Base-by-base conservation (phyloP, 2,888 invertebrate species). In the Arctia plantaginis region DNA sequence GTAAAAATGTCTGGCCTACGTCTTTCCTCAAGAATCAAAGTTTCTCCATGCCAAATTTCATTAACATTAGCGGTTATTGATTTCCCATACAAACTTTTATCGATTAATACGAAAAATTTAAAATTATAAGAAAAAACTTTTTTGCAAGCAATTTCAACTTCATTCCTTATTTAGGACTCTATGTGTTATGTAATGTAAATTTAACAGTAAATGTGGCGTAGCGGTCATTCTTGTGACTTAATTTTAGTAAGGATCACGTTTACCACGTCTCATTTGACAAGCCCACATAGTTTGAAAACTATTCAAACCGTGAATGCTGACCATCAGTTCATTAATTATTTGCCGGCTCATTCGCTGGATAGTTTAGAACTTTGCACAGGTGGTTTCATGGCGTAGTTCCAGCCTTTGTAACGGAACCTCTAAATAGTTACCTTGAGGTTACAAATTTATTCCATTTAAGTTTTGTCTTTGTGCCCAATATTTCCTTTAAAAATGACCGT, bases 401-500 rank as follows among this genome's bases (percentile, higher is more conserved):
- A 65, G 66, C 80, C 84, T 85, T 85, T 84, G 84, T 82, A 79
- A 84, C 81, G 80, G 75, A 83, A 79, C 79, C 85, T 76, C 67
- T 76, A 74, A 82, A 84, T 83, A 80, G 80, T 83, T 80, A 69
- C 75, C 59, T 68, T 72, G 71, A 79, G 77, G 76, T 76, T 69
- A 79, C 77, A 80, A 79, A 84, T 85, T 79, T 81, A 83, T 82
- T 82, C 78, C 82, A 82, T 86, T 82, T 78, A 82, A 83, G 82
- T 86, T 86, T 72, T 30, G 74, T 51, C 76, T 75, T 79, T 75
- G 67, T 74, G 79, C 72, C 51, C 62, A 72, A 65, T 51, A 69
- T 76, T 75, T 75, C 51, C 55, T 71, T 67, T 74, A 75, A 69
- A 78, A 70, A 75, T 77, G 83, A 65, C 67, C 18, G 55, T 23